phyloP scores from a whole-genome alignment of 2,888 invertebrate species.

The Nomada fucata region DNA sequence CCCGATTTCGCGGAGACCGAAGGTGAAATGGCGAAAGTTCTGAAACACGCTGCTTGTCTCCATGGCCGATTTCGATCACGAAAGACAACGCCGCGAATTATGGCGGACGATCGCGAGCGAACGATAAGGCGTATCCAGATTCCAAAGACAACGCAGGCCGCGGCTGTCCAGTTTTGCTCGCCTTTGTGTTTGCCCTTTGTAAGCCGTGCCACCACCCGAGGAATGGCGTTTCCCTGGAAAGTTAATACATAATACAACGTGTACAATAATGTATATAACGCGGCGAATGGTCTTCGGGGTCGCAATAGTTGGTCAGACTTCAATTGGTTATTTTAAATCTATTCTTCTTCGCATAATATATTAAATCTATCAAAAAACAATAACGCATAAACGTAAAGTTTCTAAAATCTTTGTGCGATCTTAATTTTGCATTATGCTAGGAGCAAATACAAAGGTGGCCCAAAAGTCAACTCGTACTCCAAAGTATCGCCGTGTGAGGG shows the following conservation, averaged over 20 bases:
- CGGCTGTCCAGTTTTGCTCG: neutral
- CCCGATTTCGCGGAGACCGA: constrained; percentile 54
- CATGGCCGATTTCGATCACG: constrained; percentile 40
- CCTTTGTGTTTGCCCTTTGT: constrained; percentile 14
- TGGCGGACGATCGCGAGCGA: constrained; percentile 38
- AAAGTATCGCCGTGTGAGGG: no score
- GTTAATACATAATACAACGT: neutral
- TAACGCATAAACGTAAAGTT: no score
- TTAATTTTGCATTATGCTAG: no score
- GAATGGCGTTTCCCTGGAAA: neutral
- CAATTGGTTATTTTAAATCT: no score
- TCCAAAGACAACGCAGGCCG: constrained; percentile 21
- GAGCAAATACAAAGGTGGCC: no score
- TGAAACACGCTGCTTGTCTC: constrained; percentile 12
- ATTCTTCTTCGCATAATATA: no score
- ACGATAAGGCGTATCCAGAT: constrained; percentile 40
- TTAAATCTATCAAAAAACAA: no score
- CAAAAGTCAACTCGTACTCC: no score
- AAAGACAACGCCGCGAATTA: constrained; percentile 56
- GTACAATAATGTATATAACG: no score
- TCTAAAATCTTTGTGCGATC: no score
- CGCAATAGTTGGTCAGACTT: no score
- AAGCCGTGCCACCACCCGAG: neutral
- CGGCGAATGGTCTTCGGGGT: no score
- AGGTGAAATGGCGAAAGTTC: constrained; percentile 67